phyloP scores from a whole-genome alignment of 1,140 invertebrate genomes.

The Dendrolimus punctatus region DNA sequence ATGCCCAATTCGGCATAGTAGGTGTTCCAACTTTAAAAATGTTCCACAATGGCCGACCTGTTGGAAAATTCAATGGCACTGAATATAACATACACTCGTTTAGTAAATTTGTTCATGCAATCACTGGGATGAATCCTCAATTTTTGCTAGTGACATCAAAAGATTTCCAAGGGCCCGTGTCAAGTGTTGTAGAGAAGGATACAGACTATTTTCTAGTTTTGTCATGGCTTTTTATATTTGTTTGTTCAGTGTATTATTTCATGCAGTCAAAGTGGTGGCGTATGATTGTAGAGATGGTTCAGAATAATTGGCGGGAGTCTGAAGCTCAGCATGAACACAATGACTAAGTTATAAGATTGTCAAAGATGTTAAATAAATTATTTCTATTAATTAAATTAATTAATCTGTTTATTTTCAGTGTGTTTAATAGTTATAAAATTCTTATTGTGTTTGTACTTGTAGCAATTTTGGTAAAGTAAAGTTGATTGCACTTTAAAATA shows the following conservation, averaged over 20 bases:
- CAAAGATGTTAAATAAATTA: slow-evolving; percentile 19
- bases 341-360: slow-evolving; percentile 57
- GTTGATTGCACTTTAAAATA: too few species aligned
- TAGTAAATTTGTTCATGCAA: slow-evolving; percentile 84
- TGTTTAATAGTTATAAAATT: too few species aligned
- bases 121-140: slow-evolving; percentile 81
- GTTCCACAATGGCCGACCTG: slow-evolving; percentile 92
- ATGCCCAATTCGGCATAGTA: slow-evolving; percentile 95
- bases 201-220: slow-evolving; percentile 88
- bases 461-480: too few species aligned
- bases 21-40: slow-evolving; percentile 93
- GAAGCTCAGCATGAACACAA: slow-evolving; percentile 91
- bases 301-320: slow-evolving; percentile 92
- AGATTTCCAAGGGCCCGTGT: slow-evolving; percentile 86
- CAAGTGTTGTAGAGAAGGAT: slow-evolving; percentile 79
- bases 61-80: slow-evolving; percentile 90
- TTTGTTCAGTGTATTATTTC: slow-evolving; percentile 85
- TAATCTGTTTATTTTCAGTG: too few species aligned
- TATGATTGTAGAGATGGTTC: slow-evolving; percentile 86
- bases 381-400: slow-evolving; percentile 5
- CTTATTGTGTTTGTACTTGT: slow-evolving; percentile 1
- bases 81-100: slow-evolving; percentile 86
- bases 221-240: slow-evolving; percentile 88
- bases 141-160: slow-evolving; percentile 79
- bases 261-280: slow-evolving; percentile 85